A percentile compares a stretch with the other conserved stretches of the same genome.
Evolutionary conservation across 1,140 invertebrate genomes (phyloP).

Genomic region (Pseudoatta argentina): DNA sequence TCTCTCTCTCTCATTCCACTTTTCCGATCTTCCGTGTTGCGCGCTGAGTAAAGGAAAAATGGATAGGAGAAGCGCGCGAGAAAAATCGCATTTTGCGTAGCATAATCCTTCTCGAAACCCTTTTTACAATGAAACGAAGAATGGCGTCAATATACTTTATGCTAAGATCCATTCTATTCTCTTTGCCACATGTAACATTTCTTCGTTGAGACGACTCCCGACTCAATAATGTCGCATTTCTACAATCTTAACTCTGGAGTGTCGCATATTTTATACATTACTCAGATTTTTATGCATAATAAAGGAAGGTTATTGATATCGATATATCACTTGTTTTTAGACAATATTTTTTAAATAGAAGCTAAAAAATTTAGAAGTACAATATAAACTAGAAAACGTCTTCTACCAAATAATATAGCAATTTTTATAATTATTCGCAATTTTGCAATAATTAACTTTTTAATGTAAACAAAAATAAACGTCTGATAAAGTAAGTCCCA

Average conservation of each 20-base stretch:
- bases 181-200: constrained; percentile 33
- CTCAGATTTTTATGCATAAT: not conserved
- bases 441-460: too few species aligned
- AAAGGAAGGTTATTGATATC: too few species aligned
- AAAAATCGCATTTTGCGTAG: constrained; percentile 58
- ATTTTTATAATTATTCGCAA: too few species aligned
- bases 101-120: constrained; percentile 35
- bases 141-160: constrained; percentile 60
- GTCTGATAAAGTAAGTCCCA: too few species aligned
- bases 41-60: constrained; percentile 53
- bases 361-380: too few species aligned
- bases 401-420: too few species aligned
- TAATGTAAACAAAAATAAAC: too few species aligned
- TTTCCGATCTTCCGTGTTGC: constrained; percentile 38
- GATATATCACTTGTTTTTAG: too few species aligned
- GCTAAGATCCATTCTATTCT: constrained; percentile 53
- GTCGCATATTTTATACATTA: not conserved
- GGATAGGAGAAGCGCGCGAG: constrained; percentile 36
- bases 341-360: too few species aligned
- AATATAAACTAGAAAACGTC: too few species aligned
- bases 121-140: constrained; percentile 61
- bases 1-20: constrained; percentile 17
- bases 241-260: not conserved
- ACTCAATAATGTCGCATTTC: not conserved
- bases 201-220: not conserved